phyloP scores from a whole-genome alignment of 2,113 vertebrate genomes.

The Micronycteris hirsuta region DNA sequence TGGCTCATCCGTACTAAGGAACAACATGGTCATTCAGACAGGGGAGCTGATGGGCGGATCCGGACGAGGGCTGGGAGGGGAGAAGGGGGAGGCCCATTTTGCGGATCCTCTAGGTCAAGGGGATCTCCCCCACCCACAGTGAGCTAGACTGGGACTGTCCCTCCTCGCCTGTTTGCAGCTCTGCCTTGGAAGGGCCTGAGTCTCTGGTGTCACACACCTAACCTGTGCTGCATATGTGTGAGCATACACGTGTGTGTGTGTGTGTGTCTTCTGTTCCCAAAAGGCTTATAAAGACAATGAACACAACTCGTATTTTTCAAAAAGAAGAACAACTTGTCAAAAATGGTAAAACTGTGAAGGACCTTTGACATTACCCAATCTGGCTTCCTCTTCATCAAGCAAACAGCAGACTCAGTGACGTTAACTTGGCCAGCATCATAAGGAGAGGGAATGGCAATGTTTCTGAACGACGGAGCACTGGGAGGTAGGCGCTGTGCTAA shows the following conservation, averaged over 20 bases:
- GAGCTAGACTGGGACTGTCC: background rate
- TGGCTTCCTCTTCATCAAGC: background rate
- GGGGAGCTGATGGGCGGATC: background rate
- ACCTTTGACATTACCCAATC: background rate
- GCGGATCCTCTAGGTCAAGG: too few relatives aligned
- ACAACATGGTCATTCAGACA: background rate
- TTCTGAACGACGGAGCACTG: background rate
- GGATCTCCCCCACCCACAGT: background rate
- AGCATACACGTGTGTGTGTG: background rate
- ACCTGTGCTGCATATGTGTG: background rate
- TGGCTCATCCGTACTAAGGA: background rate
- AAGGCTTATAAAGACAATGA: background rate
- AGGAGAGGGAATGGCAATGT: background rate
- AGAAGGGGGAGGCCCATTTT: background rate
- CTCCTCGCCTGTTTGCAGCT: background rate
- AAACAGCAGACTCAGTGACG: background rate
- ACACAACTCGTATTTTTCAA: background rate
- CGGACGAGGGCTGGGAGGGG: too few relatives aligned
- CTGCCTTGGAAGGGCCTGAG: background rate
- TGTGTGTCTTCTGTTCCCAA: background rate
- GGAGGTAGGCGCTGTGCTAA: too few relatives aligned
- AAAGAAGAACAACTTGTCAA: constrained; percentile 6
- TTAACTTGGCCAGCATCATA: too few relatives aligned
- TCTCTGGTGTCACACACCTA: background rate
- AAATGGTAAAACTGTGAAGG: background rate